These are phyloP conservation scores for Drosophila algonquin DNA, from an alignment of 2,888 invertebrate genomes.

Conservation along the genomic window DNA sequence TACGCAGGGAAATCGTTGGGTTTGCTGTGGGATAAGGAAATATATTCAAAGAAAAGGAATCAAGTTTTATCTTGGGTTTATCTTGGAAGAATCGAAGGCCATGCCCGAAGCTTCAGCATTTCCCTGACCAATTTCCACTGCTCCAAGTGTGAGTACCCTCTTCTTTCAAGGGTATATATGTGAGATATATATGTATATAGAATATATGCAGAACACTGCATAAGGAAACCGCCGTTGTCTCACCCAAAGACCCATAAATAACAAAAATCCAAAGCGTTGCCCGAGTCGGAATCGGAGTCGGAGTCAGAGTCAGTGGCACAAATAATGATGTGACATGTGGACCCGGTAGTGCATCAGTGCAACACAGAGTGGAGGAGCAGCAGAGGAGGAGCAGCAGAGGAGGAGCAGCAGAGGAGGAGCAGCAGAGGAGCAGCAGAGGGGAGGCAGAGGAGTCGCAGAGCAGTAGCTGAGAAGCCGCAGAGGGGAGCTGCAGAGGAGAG, in stretches of 20 bases:
- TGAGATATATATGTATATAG: too few relatives aligned
- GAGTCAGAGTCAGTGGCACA: conserved; percentile 70
- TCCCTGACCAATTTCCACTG: too few relatives aligned
- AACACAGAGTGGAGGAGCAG: conserved; percentile 5
- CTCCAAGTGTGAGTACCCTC: too few relatives aligned
- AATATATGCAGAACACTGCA: not conserved
- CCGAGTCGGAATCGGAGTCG: not conserved
- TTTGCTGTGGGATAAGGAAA: too few relatives aligned
- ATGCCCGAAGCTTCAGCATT: too few relatives aligned
- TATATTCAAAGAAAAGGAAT: too few relatives aligned
- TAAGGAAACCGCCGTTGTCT: conserved; percentile 70
- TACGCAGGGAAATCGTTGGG: not conserved
- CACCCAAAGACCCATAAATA: conserved; percentile 82
- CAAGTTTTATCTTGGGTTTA: too few relatives aligned
- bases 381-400: not conserved
- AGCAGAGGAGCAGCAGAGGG: not conserved
- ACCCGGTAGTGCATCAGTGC: conserved; percentile 26
- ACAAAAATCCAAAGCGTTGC: conserved; percentile 25
- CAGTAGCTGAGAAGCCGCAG: not conserved
- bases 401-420: not conserved
- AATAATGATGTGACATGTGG: conserved; percentile 71
- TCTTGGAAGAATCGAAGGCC: too few relatives aligned
- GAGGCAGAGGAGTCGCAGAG: not conserved
- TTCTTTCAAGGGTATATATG: too few relatives aligned
- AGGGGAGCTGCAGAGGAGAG: too few relatives aligned